Percentiles rank a stretch among this genome's conserved stretches.
phyloP scores from a whole-genome alignment of 2,113 vertebrate species.

The Mixornis gularis region DNA sequence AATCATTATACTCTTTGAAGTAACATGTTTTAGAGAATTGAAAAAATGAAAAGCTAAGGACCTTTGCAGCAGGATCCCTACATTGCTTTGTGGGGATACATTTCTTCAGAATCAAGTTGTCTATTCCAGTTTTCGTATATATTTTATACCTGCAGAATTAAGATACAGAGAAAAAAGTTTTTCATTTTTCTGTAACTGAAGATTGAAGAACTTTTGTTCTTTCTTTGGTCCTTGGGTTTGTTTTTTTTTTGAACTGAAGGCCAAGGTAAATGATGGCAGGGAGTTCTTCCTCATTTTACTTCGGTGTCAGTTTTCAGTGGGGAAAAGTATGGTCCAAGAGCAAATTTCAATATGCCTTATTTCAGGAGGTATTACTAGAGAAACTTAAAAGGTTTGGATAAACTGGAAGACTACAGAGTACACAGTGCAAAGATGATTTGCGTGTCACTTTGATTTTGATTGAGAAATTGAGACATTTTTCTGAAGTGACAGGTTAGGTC shows the following conservation, averaged over 20 bases:
- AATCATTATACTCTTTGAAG: neutral
- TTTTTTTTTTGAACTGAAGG: neutral
- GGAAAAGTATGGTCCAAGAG: conserved; percentile 7
- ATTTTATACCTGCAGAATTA: neutral
- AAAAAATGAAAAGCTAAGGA: neutral
- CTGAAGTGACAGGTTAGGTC: neutral
- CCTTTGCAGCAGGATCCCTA: neutral
- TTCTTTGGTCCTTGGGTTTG: neutral
- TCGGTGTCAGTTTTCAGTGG: conserved; percentile 15
- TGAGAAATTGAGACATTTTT: neutral
- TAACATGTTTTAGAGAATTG: neutral
- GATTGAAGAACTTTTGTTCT: conserved; percentile 45
- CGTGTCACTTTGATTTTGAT: neutral
- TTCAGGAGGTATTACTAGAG: neutral
- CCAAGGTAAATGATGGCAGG: conserved; percentile 53
- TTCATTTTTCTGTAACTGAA: neutral
- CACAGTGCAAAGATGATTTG: neutral
- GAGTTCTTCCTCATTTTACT: conserved; percentile 10
- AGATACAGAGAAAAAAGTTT: neutral
- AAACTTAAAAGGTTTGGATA: neutral
- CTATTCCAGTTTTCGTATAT: neutral
- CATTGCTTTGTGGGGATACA: neutral
- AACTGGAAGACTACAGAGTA: neutral
- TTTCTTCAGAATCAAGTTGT: neutral
- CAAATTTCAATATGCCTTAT: conserved; percentile 32